A percentile compares a stretch with the other conserved stretches of the same genome.
phyloP scores from a whole-genome alignment of 2,888 invertebrate genomes.

The Leptodirus hochenwartii region DNA sequence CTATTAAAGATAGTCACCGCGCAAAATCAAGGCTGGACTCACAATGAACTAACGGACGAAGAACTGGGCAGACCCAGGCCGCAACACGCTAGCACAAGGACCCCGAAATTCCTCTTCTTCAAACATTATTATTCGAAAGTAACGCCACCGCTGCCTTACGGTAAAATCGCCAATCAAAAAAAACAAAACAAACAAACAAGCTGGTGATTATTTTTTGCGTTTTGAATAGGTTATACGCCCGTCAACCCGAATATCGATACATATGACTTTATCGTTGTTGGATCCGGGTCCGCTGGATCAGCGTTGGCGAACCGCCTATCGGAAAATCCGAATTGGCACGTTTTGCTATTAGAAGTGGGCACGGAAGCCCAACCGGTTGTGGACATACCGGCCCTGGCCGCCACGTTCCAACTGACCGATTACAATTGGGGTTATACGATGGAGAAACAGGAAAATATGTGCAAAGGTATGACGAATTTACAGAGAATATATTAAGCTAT shows the following conservation, averaged over 20 bases:
- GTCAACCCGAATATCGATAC: constrained; percentile 13
- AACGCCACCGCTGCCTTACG: too few species aligned
- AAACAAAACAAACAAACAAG: too few species aligned
- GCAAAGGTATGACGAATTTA: constrained; percentile 27
- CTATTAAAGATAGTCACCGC: too few species aligned
- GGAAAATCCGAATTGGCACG: constrained; percentile 38
- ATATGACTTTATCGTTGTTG: constrained; percentile 50
- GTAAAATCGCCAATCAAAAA: too few species aligned
- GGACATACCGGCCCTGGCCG: constrained; percentile 33
- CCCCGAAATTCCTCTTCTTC: too few species aligned
- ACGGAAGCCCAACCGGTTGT: constrained; percentile 30
- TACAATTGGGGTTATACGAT: constrained; percentile 43
- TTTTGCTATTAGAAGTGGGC: constrained; percentile 49
- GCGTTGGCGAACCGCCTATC: constrained; percentile 50
- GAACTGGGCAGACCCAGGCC: too few species aligned
- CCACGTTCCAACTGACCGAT: constrained; percentile 34
- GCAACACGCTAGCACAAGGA: too few species aligned
- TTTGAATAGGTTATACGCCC: constrained; percentile 4
- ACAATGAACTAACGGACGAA: too few species aligned
- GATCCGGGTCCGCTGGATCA: constrained; percentile 53
- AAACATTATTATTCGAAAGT: too few species aligned
- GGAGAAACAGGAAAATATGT: constrained; percentile 34
- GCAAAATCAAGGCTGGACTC: too few species aligned
- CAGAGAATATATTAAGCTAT: constrained; percentile 1
- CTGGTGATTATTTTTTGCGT: neutral